A percentile compares a stretch with the other conserved stretches of the same genome.
Evolutionary conservation across 2,797 vertebrate species (phyloP).

Genomic region (Amniataba percoides): DNA sequence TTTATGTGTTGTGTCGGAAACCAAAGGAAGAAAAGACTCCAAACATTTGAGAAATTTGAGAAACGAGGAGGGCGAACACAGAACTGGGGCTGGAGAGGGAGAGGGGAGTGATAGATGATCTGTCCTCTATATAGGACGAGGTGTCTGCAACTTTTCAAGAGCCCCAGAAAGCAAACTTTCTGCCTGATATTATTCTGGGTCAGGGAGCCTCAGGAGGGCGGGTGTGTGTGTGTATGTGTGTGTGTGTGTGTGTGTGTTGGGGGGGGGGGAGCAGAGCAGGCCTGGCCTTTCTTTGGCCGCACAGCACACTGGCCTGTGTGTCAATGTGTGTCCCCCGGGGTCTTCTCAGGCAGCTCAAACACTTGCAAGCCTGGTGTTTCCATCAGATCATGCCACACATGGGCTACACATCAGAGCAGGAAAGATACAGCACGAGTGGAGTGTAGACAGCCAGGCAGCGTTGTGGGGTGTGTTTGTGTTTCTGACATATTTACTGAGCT

Average conservation of each 20-base stretch:
- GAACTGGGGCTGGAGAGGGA: constrained; percentile 65
- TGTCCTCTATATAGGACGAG: constrained; percentile 84
- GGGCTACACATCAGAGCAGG: constrained; percentile 13
- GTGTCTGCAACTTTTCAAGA: constrained; percentile 85
- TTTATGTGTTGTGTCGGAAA: constrained; percentile 25
- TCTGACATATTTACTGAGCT: constrained; percentile 10
- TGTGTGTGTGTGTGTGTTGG: no score
- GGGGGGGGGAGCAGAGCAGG: constrained; percentile 80
- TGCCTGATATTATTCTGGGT: constrained; percentile 85
- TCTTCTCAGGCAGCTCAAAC: constrained; percentile 33
- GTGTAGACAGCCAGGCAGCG: neutral
- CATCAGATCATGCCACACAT: constrained; percentile 25
- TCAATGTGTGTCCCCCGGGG: constrained; percentile 37
- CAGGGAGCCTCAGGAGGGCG: constrained; percentile 79
- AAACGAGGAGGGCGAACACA: constrained; percentile 45
- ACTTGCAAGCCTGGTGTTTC: constrained; percentile 30
- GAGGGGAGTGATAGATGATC: constrained; percentile 78
- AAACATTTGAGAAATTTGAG: constrained; percentile 13
- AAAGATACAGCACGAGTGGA: neutral
- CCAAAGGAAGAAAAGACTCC: constrained; percentile 6
- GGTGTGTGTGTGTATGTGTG: no score
- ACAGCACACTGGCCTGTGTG: constrained; percentile 41
- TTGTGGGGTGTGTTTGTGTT: constrained; percentile 9
- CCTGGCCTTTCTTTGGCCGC: constrained; percentile 74
- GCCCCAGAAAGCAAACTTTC: constrained; percentile 84